These are phyloP conservation scores for Sciaenops ocellatus DNA, from an alignment of 2,797 vertebrate genomes.

Conservation along the genomic window DNA sequence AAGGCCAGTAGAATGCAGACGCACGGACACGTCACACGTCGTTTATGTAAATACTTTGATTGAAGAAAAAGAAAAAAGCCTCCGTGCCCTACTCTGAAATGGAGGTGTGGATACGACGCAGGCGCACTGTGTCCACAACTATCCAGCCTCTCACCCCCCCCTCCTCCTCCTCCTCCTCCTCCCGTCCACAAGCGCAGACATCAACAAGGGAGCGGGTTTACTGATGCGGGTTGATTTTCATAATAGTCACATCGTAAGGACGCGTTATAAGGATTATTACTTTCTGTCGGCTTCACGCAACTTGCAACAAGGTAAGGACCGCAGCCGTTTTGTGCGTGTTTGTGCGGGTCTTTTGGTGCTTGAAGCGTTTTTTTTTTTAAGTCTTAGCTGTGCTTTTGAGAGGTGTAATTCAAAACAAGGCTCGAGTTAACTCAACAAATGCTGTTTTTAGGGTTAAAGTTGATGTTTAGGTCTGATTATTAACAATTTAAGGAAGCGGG, in stretches of 20 bases:
- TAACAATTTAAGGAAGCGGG: conserved; percentile 9
- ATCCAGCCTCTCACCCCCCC: conserved; percentile 48
- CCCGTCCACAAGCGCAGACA: conserved; percentile 86
- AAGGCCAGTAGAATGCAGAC: conserved; percentile 92
- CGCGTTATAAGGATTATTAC: conserved; percentile 50
- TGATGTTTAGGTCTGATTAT: neutral
- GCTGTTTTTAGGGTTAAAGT: conserved; percentile 19
- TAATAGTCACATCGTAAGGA: conserved; percentile 73
- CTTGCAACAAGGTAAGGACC: conserved; percentile 72
- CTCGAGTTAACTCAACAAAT: conserved; percentile 70
- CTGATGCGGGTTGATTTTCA: conserved; percentile 81
- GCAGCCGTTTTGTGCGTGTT: neutral
- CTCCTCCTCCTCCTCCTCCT: neutral
- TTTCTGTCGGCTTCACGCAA: conserved; percentile 51
- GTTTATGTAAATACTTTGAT: conserved; percentile 90
- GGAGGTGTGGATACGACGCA: conserved; percentile 89
- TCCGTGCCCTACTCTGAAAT: conserved; percentile 81
- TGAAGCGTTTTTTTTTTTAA: neutral
- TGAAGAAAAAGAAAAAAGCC: conserved; percentile 90
- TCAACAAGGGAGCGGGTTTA: conserved; percentile 84
- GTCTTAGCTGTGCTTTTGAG: conserved; percentile 29
- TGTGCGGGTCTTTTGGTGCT: conserved; percentile 2
- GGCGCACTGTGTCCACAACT: conserved; percentile 91
- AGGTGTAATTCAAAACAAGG: conserved; percentile 66
- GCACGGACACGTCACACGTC: conserved; percentile 85